phyloP scores from a whole-genome alignment of 2,797 vertebrate species.

The Triplophysa yarkandensis region DNA sequence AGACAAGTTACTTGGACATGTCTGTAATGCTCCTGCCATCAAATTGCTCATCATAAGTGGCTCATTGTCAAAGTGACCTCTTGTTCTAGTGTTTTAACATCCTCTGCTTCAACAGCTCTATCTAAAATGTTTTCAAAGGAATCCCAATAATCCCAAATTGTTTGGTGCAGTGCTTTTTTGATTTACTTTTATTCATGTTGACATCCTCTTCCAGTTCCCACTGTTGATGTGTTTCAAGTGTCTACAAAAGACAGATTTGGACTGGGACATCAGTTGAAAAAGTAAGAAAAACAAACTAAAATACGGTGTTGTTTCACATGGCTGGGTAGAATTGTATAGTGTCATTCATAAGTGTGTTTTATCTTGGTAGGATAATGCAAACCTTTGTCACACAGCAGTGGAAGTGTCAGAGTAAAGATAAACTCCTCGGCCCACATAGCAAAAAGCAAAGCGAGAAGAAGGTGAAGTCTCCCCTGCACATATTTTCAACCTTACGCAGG shows the following conservation, averaged over 20 bases:
- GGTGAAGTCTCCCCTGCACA: conserved; percentile 87
- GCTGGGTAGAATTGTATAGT: neutral
- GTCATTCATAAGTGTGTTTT: conserved; percentile 13
- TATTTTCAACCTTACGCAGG: conserved; percentile 90
- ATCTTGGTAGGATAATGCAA: conserved; percentile 84
- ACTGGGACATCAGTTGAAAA: conserved; percentile 88
- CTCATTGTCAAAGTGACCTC: conserved; percentile 29
- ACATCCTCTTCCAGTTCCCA: conserved; percentile 76
- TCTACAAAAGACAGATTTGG: conserved; percentile 89
- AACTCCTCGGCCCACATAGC: conserved; percentile 80
- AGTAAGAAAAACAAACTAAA: conserved; percentile 85
- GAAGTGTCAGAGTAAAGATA: conserved; percentile 87
- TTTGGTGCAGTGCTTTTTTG: neutral
- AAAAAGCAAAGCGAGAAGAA: conserved; percentile 87
- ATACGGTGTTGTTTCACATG: neutral
- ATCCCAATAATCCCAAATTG: neutral
- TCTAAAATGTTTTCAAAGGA: neutral
- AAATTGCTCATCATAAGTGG: conserved; percentile 36
- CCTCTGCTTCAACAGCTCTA: neutral
- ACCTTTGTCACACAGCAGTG: conserved; percentile 89
- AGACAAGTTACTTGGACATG: conserved; percentile 17
- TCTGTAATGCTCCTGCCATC: neutral
- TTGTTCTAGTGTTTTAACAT: conserved; percentile 19
- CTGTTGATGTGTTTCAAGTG: conserved; percentile 89
- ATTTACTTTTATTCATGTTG: neutral